Evolutionary conservation across 2,797 vertebrate species (phyloP).

Genomic region (Phalloptychus januarius): DNA sequence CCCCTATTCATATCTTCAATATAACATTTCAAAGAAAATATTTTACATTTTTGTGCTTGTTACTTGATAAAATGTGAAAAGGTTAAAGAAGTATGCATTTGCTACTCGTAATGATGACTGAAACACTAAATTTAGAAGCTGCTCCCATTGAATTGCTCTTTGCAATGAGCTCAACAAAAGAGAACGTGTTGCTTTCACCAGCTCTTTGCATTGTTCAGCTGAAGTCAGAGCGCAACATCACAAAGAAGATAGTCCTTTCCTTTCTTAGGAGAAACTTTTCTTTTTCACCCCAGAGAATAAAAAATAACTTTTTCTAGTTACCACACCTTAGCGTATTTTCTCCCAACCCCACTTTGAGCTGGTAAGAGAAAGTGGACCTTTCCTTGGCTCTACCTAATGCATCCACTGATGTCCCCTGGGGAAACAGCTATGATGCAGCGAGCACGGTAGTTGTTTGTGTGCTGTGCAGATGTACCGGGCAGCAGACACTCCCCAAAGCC

Average conservation of each 20-base stretch:
- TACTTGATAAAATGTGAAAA: background rate
- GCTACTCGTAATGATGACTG: slow-evolving; percentile 1
- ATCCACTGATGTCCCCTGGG: slow-evolving; percentile 25
- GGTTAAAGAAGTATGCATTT: background rate
- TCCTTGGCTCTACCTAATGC: slow-evolving; percentile 14
- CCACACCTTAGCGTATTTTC: slow-evolving; percentile 16
- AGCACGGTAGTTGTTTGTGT: slow-evolving; percentile 34
- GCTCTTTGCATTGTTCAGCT: slow-evolving; percentile 27
- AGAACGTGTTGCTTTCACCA: slow-evolving; percentile 2
- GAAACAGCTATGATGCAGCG: slow-evolving; percentile 28
- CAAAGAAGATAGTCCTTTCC: slow-evolving; percentile 13
- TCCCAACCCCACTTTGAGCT: slow-evolving; percentile 1
- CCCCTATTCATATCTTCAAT: background rate
- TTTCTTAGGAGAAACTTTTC: slow-evolving; percentile 4
- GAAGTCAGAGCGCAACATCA: slow-evolving; percentile 23
- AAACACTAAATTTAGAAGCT: slow-evolving; percentile 3
- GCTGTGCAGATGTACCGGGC: slow-evolving; percentile 21
- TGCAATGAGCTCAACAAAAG: background rate
- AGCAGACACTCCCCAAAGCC: background rate
- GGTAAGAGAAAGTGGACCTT: slow-evolving; percentile 2
- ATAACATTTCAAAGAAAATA: background rate
- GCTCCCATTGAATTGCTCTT: background rate
- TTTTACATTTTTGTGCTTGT: background rate
- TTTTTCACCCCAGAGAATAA: slow-evolving; percentile 4
- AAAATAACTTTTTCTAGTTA: slow-evolving; percentile 7